Conservation (phyloP, 1,140 invertebrate species). For the Procambarus clarkii region DNA sequence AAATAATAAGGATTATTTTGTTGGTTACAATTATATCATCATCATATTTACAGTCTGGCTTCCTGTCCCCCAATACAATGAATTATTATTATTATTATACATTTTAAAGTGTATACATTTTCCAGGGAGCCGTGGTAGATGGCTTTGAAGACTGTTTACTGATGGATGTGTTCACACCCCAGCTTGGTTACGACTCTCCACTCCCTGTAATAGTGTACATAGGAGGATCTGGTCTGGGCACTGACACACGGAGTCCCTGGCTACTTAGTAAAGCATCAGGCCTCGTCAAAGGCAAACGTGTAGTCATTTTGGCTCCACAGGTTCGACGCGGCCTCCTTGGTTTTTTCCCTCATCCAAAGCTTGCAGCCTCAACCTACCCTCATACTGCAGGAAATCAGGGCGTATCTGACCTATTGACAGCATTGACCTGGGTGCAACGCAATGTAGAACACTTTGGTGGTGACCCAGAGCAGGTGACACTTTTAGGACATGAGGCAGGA, state of each 20-base stretch:
- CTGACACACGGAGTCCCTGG: constrained; percentile 76
- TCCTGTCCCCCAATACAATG: too few relatives aligned
- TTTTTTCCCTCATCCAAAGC: constrained; percentile 84
- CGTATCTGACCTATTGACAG: constrained; percentile 86
- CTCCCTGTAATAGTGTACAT: constrained; percentile 89
- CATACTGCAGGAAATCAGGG: constrained; percentile 91
- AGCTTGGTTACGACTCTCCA: constrained; percentile 80
- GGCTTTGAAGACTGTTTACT: constrained; percentile 89
- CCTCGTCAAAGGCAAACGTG: constrained; percentile 84
- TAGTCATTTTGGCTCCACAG: constrained; percentile 89
- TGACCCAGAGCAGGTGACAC: constrained; percentile 83
- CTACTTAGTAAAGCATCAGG: constrained; percentile 76
- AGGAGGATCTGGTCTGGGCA: constrained; percentile 85
- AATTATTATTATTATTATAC: too few relatives aligned
- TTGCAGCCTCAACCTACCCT: constrained; percentile 83
- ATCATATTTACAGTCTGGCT: too few relatives aligned
- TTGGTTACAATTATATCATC: too few relatives aligned
- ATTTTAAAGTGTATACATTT: neutral
- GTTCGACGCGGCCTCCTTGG: constrained; percentile 86
- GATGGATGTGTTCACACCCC: constrained; percentile 81
- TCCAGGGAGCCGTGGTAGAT: constrained; percentile 72
- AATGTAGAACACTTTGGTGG: constrained; percentile 88
- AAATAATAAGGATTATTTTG: too few relatives aligned
- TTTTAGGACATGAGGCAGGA: constrained; percentile 88
- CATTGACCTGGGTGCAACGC: constrained; percentile 87